Conservation (phyloP, 2,113 vertebrate species). For the Gasterosteus aculeatus region DNA sequence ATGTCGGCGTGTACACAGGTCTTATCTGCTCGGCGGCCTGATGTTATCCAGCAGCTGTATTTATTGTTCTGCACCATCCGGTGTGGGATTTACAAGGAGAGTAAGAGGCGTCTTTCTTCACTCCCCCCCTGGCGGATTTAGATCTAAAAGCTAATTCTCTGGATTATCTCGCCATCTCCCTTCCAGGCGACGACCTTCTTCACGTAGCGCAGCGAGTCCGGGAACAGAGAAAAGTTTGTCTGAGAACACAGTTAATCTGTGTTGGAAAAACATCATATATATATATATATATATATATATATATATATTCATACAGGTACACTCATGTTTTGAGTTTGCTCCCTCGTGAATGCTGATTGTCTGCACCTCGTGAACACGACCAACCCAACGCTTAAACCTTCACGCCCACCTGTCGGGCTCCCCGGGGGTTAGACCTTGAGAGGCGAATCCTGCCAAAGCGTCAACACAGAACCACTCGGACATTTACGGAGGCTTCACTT, state of each 20-base stretch:
- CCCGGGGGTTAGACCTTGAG: not conserved
- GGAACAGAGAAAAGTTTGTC: not conserved
- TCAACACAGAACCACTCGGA: too few relatives aligned
- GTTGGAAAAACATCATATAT: too few relatives aligned
- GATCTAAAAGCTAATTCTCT: constrained; percentile 11
- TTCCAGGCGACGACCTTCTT: not conserved
- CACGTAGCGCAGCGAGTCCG: not conserved
- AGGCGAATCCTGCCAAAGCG: too few relatives aligned
- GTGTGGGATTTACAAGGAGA: constrained; percentile 23
- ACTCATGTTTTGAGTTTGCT: not conserved
- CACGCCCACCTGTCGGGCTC: not conserved
- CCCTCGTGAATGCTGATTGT: not conserved
- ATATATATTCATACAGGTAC: too few relatives aligned
- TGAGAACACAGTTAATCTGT: too few relatives aligned
- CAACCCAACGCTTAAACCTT: too few relatives aligned
- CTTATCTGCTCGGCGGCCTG: constrained; percentile 31
- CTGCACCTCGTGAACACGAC: not conserved
- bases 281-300: too few relatives aligned
- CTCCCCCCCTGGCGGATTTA: not conserved
- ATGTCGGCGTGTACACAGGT: not conserved
- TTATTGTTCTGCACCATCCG: constrained; percentile 12
- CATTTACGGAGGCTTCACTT: too few relatives aligned
- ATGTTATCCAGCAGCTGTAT: constrained; percentile 39
- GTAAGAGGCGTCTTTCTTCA: not conserved
- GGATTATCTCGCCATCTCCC: not conserved